These are phyloP conservation scores for Poecile atricapillus DNA, from an alignment of 2,113 vertebrate genomes.

Conservation along the genomic window DNA sequence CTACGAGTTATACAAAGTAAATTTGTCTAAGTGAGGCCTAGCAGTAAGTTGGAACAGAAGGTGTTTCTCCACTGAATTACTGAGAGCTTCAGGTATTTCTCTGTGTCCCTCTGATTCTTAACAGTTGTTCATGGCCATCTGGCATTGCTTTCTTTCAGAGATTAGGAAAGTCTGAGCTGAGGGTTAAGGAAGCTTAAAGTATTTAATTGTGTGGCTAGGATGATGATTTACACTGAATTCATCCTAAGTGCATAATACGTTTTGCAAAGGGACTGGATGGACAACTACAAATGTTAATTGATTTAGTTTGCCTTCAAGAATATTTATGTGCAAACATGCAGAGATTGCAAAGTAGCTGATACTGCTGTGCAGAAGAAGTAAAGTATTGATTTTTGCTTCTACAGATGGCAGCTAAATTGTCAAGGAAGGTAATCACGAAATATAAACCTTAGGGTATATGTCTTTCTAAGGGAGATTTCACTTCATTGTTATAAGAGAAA, in stretches of 20 bases:
- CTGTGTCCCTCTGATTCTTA: slow-evolving; percentile 59
- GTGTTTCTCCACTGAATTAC: not conserved
- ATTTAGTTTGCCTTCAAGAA: not conserved
- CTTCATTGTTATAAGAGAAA: not conserved
- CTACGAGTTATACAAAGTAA: not conserved
- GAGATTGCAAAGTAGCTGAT: not conserved
- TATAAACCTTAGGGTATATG: not conserved
- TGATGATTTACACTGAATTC: slow-evolving; percentile 49
- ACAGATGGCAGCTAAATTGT: not conserved
- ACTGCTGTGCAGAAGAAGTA: not conserved
- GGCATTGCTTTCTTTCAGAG: slow-evolving; percentile 77
- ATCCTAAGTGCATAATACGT: slow-evolving; percentile 38
- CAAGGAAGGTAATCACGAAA: not conserved
- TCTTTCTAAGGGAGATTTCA: not conserved
- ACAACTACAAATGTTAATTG: not conserved
- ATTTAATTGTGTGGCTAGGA: slow-evolving; percentile 58
- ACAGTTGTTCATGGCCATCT: slow-evolving; percentile 83
- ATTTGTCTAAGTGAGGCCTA: not conserved
- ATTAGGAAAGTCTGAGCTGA: slow-evolving; percentile 77
- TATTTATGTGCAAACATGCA: not conserved
- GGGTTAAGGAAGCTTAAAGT: slow-evolving; percentile 70
- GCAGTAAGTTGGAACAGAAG: not conserved
- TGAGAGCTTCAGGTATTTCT: slow-evolving; percentile 65
- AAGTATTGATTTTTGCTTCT: not conserved
- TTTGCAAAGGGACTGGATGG: not conserved